These are phyloP conservation scores for Leiothrix lutea DNA, from an alignment of 2,113 vertebrate species.

Conservation along the genomic window DNA sequence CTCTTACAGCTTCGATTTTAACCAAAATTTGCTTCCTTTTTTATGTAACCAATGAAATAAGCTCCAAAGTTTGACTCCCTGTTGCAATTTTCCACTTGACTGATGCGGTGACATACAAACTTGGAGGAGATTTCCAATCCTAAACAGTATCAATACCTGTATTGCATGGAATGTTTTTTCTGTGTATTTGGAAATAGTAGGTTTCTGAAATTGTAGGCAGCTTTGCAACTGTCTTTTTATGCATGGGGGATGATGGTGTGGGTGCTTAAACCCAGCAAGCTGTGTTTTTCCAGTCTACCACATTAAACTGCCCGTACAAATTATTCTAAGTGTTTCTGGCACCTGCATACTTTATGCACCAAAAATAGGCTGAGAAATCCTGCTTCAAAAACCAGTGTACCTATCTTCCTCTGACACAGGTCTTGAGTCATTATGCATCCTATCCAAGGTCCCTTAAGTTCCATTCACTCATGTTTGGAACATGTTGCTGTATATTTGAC, in stretches of 20 bases:
- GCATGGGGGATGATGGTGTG: not conserved
- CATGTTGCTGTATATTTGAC: not conserved
- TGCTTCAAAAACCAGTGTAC: not conserved
- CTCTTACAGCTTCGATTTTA: not conserved
- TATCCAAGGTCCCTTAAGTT: not conserved
- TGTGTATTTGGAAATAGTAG: not conserved
- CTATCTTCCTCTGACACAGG: not conserved
- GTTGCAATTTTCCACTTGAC: not conserved
- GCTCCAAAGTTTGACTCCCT: not conserved
- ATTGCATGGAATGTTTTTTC: not conserved
- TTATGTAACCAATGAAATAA: not conserved
- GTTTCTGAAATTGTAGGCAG: not conserved
- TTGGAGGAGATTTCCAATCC: not conserved
- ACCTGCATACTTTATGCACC: not conserved
- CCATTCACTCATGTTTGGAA: not conserved
- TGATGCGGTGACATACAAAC: not conserved
- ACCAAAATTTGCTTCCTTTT: not conserved
- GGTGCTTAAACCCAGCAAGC: not conserved
- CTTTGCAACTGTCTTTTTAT: not conserved
- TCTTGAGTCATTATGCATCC: not conserved
- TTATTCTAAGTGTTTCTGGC: not conserved
- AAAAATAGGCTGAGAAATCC: not conserved
- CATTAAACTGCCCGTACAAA: not conserved
- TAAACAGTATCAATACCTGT: not conserved
- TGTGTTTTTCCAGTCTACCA: not conserved